Base-by-base conservation (phyloP, 64 coral and sea anemone genomes). In the Pocillopora verrucosa region DNA sequence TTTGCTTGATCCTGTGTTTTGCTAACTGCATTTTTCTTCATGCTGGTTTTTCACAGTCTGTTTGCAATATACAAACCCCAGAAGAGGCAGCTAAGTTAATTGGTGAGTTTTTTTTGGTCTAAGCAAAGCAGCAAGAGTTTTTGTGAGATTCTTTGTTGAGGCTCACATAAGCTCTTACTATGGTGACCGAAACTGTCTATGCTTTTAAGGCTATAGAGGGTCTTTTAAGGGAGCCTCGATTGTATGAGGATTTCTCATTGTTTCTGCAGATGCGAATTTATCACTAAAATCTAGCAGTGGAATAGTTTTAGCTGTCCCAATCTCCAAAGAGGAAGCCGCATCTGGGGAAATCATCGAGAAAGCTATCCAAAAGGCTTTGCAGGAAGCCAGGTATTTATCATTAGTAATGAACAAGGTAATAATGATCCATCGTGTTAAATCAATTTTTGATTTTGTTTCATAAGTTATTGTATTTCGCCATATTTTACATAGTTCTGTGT, bases 241-340 rank as follows among this genome's bases (percentile, higher is more conserved):
- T 56, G 73, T 4, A 74, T 35, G 13, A 75, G 36, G 35, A 16
- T 16, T 51, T 24, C 57, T 64, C 11, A 65, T 89, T 59, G 4
- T 81, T 11, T 92, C 20, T 78, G 77, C 61, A 98, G 96, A 98
- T 61, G 85, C 93, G 75, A 95, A 89, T 92, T 80, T 88, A 26
- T 87, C 82, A 34, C 78, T 98, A 73, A 93, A 88, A 70, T 88
- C 94, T 41, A 88, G 60, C 36, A 98, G 93, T 86, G 96, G 96
- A 20, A 87, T 98, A 78, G 78, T 98, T 51, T 79, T 98, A 34
- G 96, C 93, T 75, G 96, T 98, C 34, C 96, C 96, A 30, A 95
- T 95, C 16, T 79, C 93, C 16, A 86, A 95, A 9, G 73, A 63
- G 6, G 67, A 89, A 19, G 90, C 88, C 30, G 86, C 58, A 13